Evolutionary conservation across 2,888 invertebrate genomes (phyloP).

Genomic region (Mesodorylaimus sp.): DNA sequence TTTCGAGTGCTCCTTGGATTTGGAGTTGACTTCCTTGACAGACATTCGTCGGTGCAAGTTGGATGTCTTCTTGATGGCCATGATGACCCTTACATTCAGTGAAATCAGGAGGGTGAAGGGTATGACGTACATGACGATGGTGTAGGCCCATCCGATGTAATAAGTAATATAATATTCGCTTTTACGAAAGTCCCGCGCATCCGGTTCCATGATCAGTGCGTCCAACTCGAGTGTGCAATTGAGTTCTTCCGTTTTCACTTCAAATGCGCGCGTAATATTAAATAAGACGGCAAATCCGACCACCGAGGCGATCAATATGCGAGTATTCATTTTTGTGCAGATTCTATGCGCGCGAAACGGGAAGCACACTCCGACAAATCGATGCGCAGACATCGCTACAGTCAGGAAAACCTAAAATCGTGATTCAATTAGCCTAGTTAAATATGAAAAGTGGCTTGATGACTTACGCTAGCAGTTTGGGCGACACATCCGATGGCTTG

Average conservation of each 20-base stretch:
- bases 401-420: too few species aligned
- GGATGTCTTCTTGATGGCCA: conserved; percentile 28
- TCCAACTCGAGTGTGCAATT: conserved; percentile 11
- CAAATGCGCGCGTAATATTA: conserved; percentile 33
- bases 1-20: background rate
- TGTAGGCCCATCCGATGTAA: conserved; percentile 29
- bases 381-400: conserved; percentile 50
- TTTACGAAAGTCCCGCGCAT: conserved; percentile 20
- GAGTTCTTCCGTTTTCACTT: conserved; percentile 17
- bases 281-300: conserved; percentile 30
- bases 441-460: too few species aligned
- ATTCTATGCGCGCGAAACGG: conserved; percentile 32
- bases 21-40: background rate
- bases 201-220: background rate
- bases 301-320: conserved; percentile 28
- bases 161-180: conserved; percentile 22
- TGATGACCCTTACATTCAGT: conserved; percentile 27
- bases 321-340: conserved; percentile 32
- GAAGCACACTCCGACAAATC: conserved; percentile 44
- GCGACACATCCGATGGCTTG: background rate
- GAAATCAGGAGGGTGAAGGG: conserved; percentile 29
- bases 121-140: conserved; percentile 30
- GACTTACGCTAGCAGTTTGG: background rate
- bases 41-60: conserved; percentile 21
- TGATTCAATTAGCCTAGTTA: too few species aligned